These are phyloP conservation scores for Phaenicophaeus curvirostris DNA, from an alignment of 2,797 vertebrate genomes.

Conservation along the genomic window DNA sequence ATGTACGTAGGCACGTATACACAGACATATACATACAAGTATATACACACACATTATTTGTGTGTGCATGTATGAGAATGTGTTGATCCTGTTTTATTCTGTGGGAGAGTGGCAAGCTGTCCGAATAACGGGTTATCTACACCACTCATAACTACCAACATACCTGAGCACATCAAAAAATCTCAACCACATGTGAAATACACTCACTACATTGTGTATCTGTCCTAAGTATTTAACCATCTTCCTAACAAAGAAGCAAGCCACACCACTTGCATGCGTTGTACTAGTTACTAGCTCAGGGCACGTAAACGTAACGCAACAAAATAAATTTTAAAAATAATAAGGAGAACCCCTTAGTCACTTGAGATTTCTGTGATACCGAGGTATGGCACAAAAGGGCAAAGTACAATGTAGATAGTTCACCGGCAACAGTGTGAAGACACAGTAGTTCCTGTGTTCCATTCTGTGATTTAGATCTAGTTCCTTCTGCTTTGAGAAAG, in stretches of 20 bases:
- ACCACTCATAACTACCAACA: neutral
- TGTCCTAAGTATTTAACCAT: neutral
- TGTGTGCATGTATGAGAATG: too few species aligned
- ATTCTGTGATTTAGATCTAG: neutral
- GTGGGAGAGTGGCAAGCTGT: neutral
- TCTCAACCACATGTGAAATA: neutral
- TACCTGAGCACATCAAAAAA: neutral
- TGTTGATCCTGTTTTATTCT: neutral
- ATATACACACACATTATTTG: neutral
- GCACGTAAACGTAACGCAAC: neutral
- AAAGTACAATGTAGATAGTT: neutral
- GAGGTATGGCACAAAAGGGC: neutral
- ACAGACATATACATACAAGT: neutral
- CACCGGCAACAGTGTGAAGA: neutral
- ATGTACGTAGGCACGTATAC: fast-evolving
- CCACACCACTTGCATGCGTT: neutral
- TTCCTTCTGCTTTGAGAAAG: neutral
- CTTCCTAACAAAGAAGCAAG: neutral
- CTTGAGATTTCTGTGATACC: neutral
- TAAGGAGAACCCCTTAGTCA: neutral
- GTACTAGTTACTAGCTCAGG: neutral
- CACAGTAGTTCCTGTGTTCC: neutral
- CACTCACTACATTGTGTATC: neutral
- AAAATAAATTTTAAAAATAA: neutral
- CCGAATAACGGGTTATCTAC: neutral